Evolutionary conservation across 2,113 vertebrate species (phyloP).

Genomic region (Amblyopsis rosae): DNA sequence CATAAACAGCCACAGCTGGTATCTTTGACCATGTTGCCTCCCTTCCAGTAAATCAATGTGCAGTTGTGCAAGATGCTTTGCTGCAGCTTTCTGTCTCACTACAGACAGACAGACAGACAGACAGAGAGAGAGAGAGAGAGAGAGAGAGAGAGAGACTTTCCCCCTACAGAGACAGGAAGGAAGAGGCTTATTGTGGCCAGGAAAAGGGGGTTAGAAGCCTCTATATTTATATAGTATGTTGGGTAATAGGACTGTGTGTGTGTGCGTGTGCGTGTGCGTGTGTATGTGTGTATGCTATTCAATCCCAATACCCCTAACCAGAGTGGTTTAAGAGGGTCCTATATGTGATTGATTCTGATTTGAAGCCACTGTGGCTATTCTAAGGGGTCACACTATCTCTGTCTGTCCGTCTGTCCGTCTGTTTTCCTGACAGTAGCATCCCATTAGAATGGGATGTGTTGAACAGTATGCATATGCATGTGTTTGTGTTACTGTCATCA

Average conservation of each 20-base stretch:
- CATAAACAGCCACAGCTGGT: neutral
- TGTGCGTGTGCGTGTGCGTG: constrained; percentile 26
- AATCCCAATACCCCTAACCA: constrained; percentile 37
- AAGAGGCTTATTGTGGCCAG: constrained; percentile 38
- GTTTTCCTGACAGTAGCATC: neutral
- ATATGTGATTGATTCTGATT: constrained; percentile 32
- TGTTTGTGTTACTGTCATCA: constrained; percentile 4
- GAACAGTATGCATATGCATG: neutral
- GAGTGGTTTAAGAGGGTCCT: constrained; percentile 25
- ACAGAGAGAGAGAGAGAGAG: neutral
- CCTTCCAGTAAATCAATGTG: constrained; percentile 5
- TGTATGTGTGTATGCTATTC: constrained; percentile 33
- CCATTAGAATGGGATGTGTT: neutral
- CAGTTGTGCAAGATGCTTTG: constrained; percentile 22
- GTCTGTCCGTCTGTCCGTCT: neutral
- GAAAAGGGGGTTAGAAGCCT: constrained; percentile 44
- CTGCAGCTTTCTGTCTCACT: constrained; percentile 3
- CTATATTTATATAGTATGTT: constrained; percentile 14
- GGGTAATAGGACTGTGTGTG: constrained; percentile 1
- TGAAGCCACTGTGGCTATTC: constrained; percentile 40
- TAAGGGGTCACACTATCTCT: constrained; percentile 16
- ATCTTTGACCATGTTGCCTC: neutral
- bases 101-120: no score
- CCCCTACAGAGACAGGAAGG: constrained; percentile 31
- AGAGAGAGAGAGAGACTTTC: constrained; percentile 5